A percentile compares a stretch with the other conserved stretches of the same genome.
Evolutionary conservation across 2,888 invertebrate genomes (phyloP).

Genomic region (Hecatera dysodea): DNA sequence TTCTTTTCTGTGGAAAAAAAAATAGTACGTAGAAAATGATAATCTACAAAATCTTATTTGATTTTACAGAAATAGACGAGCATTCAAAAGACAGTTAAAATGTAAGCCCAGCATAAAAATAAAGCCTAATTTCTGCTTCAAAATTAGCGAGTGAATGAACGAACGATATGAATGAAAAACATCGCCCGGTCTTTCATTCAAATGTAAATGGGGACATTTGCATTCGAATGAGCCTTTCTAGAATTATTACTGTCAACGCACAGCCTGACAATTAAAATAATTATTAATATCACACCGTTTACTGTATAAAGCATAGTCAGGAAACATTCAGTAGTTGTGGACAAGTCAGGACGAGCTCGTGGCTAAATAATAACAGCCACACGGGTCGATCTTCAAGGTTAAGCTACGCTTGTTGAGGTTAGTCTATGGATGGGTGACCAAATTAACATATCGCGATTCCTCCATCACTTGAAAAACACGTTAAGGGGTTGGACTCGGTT

Average conservation of each 20-base stretch:
- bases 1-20: no score
- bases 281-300: constrained; percentile 40
- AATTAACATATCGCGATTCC: no score
- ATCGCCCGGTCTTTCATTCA: constrained; percentile 76
- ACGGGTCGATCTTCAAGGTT: no score
- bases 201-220: constrained; percentile 80
- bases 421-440: no score
- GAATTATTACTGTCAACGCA: constrained; percentile 67
- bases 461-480: no score
- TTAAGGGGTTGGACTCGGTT: no score
- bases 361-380: no score
- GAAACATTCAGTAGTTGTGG: no score
- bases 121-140: constrained; percentile 38
- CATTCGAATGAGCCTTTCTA: constrained; percentile 72
- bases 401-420: no score
- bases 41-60: not conserved
- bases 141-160: constrained; percentile 61
- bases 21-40: no score
- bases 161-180: constrained; percentile 65
- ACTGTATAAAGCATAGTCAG: not conserved
- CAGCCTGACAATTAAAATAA: constrained; percentile 39
- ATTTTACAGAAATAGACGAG: not conserved
- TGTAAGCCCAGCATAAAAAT: constrained; percentile 16
- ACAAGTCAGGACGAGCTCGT: no score
- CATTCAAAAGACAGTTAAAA: constrained; percentile 13